Base-by-base conservation (phyloP, 2,888 invertebrate species). In the Ptychoptera albimana region DNA sequence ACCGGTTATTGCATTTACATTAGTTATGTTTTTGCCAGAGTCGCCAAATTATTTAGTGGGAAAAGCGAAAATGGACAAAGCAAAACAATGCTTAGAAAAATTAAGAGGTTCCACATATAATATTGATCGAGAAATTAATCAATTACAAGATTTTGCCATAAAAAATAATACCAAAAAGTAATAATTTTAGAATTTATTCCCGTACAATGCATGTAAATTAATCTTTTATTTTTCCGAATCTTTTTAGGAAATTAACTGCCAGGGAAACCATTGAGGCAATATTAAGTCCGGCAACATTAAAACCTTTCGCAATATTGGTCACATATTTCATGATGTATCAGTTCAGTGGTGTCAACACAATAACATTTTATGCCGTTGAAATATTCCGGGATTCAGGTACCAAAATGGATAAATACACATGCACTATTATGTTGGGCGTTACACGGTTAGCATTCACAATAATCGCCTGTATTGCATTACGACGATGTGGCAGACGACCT, bases 21-120 rank as follows among this genome's bases (percentile, higher is more conserved):
- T 74, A 0, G 75, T 78, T 68, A 63, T 76, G 16, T 57, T 77
- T 10, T 69, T 80, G 44, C 82, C 83, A 0, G 83, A 84, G 56
- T 75, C 82, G 0, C 83, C 84, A 2, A 75, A 80, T 53, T 83
- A 74, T 60, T 71, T 82, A 11, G 68, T 82, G 12, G 71, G 73
- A 2, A 70, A 72, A 37, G 72, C 74, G 48, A 70, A 70, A 49
- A 69, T 70, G 34, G 72, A 73, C 29, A 68, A 74, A 37, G 82
- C 82, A 0, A 65, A 71, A 48, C 66, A 64, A 40, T 74, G 77
- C 0, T 59, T 79, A 35, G 61, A 63, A 4, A 72, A 72, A 52
- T 66, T 79, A 8, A 64, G 79, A 44, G 77, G 76, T 0, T 74
- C 73, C 10, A 72, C 72, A 0, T 78, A 72, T 53, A 69, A 79